These are phyloP conservation scores for Anolis carolinensis DNA, from an alignment of 2,113 vertebrate genomes.

Conservation along the genomic window DNA sequence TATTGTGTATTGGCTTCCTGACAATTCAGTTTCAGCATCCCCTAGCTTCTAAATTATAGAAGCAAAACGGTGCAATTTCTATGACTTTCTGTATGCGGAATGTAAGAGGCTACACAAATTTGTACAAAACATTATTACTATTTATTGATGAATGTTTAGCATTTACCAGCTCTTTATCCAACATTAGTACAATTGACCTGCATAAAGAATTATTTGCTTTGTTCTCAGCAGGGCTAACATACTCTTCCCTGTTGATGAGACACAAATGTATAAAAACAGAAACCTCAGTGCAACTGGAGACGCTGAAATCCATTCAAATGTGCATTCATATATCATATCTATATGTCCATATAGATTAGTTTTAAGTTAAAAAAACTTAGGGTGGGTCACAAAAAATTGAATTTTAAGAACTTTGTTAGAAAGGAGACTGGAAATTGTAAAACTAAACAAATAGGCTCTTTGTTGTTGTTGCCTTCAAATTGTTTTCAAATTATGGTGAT, in stretches of 20 bases:
- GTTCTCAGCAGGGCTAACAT: not conserved
- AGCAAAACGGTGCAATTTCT: constrained; percentile 10
- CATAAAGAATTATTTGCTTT: not conserved
- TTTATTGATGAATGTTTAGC: constrained; percentile 24
- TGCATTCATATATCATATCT: not conserved
- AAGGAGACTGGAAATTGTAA: not conserved
- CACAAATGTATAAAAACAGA: not conserved
- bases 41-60: not conserved
- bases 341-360: not conserved
- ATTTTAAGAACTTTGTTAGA: not conserved
- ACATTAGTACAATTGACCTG: not conserved
- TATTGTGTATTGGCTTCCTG: not conserved
- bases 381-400: not conserved
- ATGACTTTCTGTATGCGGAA: not conserved
- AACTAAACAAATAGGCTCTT: not conserved
- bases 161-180: not conserved
- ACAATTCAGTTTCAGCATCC: not conserved
- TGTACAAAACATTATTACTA: constrained; percentile 8
- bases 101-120: constrained; percentile 3
- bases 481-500: not conserved
- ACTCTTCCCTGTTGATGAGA: not conserved
- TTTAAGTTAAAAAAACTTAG: not conserved
- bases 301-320: not conserved
- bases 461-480: not conserved
- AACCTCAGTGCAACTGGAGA: not conserved